Base-by-base conservation (phyloP, 2,113 vertebrate species). In the Pachypanchax playfairii region DNA sequence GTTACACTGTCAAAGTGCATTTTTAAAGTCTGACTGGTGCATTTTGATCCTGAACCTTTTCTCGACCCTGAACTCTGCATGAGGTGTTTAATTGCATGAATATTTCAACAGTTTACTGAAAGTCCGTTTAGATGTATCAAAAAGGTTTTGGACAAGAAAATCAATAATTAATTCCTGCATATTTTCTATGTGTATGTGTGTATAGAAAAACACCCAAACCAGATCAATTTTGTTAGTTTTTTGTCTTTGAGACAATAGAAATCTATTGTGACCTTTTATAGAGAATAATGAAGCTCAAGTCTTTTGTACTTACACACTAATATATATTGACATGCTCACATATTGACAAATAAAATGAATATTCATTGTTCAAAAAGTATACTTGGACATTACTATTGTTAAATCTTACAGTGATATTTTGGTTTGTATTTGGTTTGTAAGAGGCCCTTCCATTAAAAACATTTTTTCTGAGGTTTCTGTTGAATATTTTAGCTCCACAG, bases 51-150 rank as follows among this genome's bases (percentile, higher is more conserved):
- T 68, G 33, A 62, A 72, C 60, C 43, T 76, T 18, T 38, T 67
- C 53, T 53, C 46, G 58, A 31, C 52, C 63, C 56, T 70, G 56
- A 33, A 38, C 60, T 57, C 24, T 24, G 24, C 67, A 73, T 65
- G 76, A 56, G 33, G 38, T 50, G 56, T 77, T 75, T 75, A 80
- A 86, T 76, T 85, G 71, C 75, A 83, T 87, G 72, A 83, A 87
- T 83, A 82, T 84, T 86, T 82, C 73, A 84, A 46, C 24, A 80
- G 66, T 63, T n/a, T 62, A 21, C 54, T 49, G 39, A 41, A 66
- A 66, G 57, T 85, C 55, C 41, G 47, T 78, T 72, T 55, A 73
- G 50, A 75, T 73, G 65, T 77, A 77, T 82, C 64, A 81, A 80
- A 75, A 80, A 79, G 33, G 67, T 78, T 78, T 76, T 69, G 74